Evolutionary conservation across 1,140 invertebrate species (phyloP).

Genomic region (Drosophila sp.): DNA sequence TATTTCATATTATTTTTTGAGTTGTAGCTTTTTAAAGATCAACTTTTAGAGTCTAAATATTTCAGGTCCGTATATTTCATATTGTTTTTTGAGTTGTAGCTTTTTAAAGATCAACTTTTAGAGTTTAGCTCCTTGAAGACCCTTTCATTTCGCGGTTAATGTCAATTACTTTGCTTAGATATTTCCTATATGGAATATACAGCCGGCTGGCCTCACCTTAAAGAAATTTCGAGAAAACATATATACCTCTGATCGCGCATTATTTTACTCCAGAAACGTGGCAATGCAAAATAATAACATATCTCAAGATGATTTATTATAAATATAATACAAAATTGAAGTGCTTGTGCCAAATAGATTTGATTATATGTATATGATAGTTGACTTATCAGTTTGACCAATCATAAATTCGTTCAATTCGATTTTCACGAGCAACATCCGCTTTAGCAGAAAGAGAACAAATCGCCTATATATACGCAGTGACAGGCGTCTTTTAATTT

Average conservation of each 20-base stretch:
- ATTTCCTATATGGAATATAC: too few relatives aligned
- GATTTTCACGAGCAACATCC: neutral
- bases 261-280: neutral
- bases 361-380: slow-evolving; percentile 6
- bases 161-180: too few relatives aligned
- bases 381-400: neutral
- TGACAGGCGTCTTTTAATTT: neutral
- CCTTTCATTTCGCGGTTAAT: too few relatives aligned
- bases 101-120: too few relatives aligned
- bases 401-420: neutral
- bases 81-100: too few relatives aligned
- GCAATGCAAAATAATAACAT: neutral
- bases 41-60: too few relatives aligned
- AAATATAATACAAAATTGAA: neutral
- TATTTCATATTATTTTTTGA: too few relatives aligned
- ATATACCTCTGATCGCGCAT: neutral
- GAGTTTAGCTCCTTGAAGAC: too few relatives aligned
- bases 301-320: slow-evolving; percentile 8
- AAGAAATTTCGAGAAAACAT: too few relatives aligned
- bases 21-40: too few relatives aligned
- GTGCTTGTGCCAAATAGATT: neutral
- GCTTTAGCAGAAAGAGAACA: neutral
- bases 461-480: neutral
- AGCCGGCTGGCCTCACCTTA: too few relatives aligned
- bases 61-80: too few relatives aligned